Conservation (phyloP, 2,113 vertebrate genomes). For the Dinomys branickii region DNA sequence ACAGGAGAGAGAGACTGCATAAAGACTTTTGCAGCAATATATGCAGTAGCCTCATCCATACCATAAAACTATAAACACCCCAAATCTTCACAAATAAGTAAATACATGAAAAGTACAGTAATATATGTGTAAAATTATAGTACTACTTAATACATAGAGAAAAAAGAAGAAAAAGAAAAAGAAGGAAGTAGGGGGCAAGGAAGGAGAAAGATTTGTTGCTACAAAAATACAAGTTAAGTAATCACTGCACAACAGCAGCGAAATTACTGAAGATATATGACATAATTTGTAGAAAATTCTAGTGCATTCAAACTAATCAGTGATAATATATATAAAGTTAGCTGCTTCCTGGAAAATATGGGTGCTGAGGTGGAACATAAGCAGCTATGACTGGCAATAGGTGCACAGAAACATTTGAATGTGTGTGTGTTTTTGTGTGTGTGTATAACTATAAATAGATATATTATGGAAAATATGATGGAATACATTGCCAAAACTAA, state of each 20-base stretch:
- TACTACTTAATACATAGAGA: background rate
- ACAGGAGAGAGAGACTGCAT: no score
- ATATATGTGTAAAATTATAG: background rate
- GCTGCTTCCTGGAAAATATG: background rate
- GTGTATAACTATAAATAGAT: background rate
- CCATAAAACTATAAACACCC: background rate
- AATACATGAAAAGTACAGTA: background rate
- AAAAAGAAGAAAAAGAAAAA: background rate
- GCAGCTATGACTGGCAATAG: background rate
- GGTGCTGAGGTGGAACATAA: fast-evolving
- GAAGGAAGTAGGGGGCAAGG: background rate
- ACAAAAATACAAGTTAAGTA: background rate
- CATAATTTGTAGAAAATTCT: background rate
- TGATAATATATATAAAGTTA: background rate
- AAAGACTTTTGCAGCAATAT: no score
- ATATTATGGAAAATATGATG: background rate
- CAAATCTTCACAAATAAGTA: background rate
- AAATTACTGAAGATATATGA: background rate
- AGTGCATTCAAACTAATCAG: background rate
- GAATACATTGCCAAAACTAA: background rate
- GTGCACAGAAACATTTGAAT: background rate
- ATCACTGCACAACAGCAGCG: background rate
- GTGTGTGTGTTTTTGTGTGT: no score
- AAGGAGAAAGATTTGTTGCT: background rate
- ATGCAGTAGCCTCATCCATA: no score